These are phyloP conservation scores for Petrosia ficiformis DNA, from an alignment of 37 sponge, comb jelly and placozoan genomes.

Conservation along the genomic window DNA sequence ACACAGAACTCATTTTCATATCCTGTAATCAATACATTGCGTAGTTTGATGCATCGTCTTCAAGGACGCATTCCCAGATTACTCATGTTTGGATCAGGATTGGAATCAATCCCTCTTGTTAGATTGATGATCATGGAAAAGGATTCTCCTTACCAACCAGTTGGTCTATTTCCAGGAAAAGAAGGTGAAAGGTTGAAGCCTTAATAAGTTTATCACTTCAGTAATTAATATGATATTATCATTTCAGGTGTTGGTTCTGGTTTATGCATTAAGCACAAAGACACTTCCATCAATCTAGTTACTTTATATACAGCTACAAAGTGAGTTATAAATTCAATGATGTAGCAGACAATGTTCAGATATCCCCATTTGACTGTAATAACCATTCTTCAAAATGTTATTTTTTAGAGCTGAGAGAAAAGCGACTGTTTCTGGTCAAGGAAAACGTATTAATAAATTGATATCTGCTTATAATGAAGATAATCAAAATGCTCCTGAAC, in stretches of 20 bases:
- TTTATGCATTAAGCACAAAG: constrained; percentile 44
- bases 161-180: constrained; percentile 51
- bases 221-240: not conserved
- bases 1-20: constrained; percentile 18
- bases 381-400: not conserved
- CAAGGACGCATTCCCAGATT: constrained; percentile 29
- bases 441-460: constrained; percentile 33
- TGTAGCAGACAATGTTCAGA: not conserved
- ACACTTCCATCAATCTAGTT: constrained; percentile 36
- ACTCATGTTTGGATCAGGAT: constrained; percentile 67
- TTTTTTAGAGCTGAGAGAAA: constrained; percentile 23
- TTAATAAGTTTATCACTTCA: not conserved
- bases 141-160: constrained; percentile 43
- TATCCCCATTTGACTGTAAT: not conserved
- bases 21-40: constrained; percentile 11
- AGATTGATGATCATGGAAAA: constrained; percentile 28
- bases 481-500: constrained; percentile 5
- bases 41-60: constrained; percentile 13
- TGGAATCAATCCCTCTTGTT: constrained; percentile 50
- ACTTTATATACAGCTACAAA: constrained; percentile 65
- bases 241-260: constrained; percentile 62
- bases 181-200: constrained; percentile 40
- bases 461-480: constrained; percentile 15
- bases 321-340: constrained; percentile 2
- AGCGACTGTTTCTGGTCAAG: not conserved